Evolutionary conservation across 2,797 vertebrate genomes (phyloP), one percentile per base, ranked within the genome.

Genomic region (Mastacembelus armatus): DNA sequence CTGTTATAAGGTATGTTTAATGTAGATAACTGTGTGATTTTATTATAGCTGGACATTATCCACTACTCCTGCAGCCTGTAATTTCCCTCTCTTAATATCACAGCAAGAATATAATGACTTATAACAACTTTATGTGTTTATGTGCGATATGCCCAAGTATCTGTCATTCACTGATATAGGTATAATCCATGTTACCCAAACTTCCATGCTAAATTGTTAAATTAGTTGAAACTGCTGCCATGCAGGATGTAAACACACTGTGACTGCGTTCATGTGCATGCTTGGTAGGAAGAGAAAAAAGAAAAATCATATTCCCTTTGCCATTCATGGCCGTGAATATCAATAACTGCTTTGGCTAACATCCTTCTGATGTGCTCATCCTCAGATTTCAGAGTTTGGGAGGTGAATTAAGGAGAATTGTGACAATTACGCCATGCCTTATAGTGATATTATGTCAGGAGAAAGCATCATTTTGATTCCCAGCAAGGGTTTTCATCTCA

Each of bases 291-390:
- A 52, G 39, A 51, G 57, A 62, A 36, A 15, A 61, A 39, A 74
- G 49, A 78, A 62, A 77, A 71, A 66, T 65, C 60, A 7, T 68
- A 63, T 78, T 84, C 64, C 44, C 57, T 71, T 26, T 57, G 36
- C 66, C 59, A 67, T 77, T 65, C 62, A 11, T 63, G 67, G 63
- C 63, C 65, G 74, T 80, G 79, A 85, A 85, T 89, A 81, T 71
- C 67, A 80, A 84, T 77, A 69, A 77, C 39, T 32, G 9, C 62
- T 71, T 7, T 29, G 29, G 57, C 33, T 16, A 12, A 40, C 9
- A 7, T 24, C 32, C 24, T 30, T 52, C n/a, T 47, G 19, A 71
- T 45, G 47, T 55, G 50, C 30, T 38, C 18, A 2, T 64, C 67
- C 26, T 73, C 56, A 55, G 49, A 64, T 51, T 59, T 33, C 63